Evolutionary conservation across 2,113 vertebrate genomes (phyloP), one percentile per base, ranked within the genome.

Genomic region (Ammodytes marinus): DNA sequence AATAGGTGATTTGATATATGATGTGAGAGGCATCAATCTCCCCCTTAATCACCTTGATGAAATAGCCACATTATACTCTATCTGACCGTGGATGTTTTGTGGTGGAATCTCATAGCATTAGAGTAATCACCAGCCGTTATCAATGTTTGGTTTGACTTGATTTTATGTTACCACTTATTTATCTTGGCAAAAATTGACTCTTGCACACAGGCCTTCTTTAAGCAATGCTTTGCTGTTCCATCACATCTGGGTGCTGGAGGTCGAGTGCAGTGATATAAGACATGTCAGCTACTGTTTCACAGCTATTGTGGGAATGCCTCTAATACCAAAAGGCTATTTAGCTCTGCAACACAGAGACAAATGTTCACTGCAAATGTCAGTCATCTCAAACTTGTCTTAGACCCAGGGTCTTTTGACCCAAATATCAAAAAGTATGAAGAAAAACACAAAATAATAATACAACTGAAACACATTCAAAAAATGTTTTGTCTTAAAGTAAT

Each of bases 1-100:
- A 83, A 66, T 40, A 66, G 74, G 68, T 83, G 70, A 66, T 82
- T 88, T 67, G 46, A 74, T 55, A 84, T 57, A 15, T 63, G 39
- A 69, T 63, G 71, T 47, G 69, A 79, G 68, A 69, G 60, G n/a
- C 57, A 64, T 54, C 64, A 61, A 13, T 79, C 19, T 66, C 46
- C 63, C 4, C 39, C n/a, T 12, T 65, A 58, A 63, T 74, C 69
- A 77, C 59, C 13, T 27, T 74, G 59, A 74, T n/a, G 55, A 3
- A 79, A 72, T 53, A 50, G 39, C 14, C 40, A 4, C 19, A 49
- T 47, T 55, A 45, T 37, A 9, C 6, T 58, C 3, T 4, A 8
- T 54, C 61, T 53, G n/a, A 50, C 52, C 5, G 42, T 40, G 59
- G 37, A 17, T 54, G 46, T 74, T 58, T 4, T 8, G 39, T 14